Evolutionary conservation across 2,113 vertebrate species (phyloP).

Genomic region (Artemisiospiza belli): DNA sequence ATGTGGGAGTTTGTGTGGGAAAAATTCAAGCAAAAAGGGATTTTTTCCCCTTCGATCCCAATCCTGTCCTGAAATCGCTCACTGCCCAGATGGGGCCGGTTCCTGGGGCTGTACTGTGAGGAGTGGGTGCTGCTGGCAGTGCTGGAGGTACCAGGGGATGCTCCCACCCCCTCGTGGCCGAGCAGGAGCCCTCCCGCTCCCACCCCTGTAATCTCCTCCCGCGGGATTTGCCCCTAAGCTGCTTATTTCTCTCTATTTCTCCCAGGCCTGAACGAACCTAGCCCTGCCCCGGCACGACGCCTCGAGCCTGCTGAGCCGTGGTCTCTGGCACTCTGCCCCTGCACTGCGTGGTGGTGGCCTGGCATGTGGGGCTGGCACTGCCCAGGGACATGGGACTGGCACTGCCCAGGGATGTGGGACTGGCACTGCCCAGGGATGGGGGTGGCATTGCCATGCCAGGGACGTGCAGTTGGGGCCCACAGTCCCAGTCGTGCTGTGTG

Average conservation of each 20-base stretch:
- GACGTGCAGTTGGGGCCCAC: fast-evolving
- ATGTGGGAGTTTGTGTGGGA: too few relatives aligned
- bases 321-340: not conserved
- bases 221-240: slow-evolving; percentile 49
- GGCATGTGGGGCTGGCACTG: not conserved
- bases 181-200: not conserved
- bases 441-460: not conserved
- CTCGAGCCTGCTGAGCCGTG: not conserved
- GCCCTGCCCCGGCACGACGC: not conserved
- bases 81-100: not conserved
- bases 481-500: fast-evolving
- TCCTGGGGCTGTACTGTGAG: not conserved
- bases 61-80: not conserved
- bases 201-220: not conserved
- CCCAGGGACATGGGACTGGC: too few relatives aligned
- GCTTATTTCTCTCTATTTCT: slow-evolving; percentile 67
- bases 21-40: not conserved
- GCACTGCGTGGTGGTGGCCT: fast-evolving
- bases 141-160: not conserved
- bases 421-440: too few relatives aligned
- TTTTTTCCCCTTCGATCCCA: not conserved
- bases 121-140: not conserved
- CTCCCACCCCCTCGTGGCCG: not conserved
- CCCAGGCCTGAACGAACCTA: not conserved
- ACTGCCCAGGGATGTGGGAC: fast-evolving